Percentiles rank a stretch among this genome's conserved stretches.
These are phyloP conservation scores for Lophius piscatorius DNA, from an alignment of 2,113 vertebrate species.

Conservation along the genomic window DNA sequence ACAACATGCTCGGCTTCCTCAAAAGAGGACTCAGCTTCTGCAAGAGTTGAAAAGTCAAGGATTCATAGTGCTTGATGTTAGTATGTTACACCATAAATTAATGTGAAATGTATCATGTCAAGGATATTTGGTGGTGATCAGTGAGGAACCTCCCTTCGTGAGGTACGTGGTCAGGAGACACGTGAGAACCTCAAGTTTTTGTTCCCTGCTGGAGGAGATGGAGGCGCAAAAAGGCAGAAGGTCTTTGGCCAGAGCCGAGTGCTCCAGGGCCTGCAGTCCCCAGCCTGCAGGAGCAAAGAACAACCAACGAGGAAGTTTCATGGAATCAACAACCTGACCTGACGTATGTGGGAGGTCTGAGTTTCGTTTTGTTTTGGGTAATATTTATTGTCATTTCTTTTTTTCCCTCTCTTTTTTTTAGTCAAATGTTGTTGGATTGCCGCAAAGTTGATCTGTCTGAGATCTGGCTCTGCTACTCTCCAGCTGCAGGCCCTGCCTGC, in stretches of 20 bases:
- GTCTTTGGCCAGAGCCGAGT: slow-evolving; percentile 43
- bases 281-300: slow-evolving; percentile 53
- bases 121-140: slow-evolving; percentile 75
- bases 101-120: neutral
- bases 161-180: slow-evolving; percentile 76
- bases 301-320: neutral
- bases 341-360: neutral
- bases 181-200: slow-evolving; percentile 59
- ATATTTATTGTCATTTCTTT: too few species aligned
- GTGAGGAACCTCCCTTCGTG: slow-evolving; percentile 68
- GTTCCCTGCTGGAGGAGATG: slow-evolving; percentile 32
- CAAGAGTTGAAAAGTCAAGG: slow-evolving; percentile 65
- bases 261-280: slow-evolving; percentile 63
- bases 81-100: neutral
- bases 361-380: too few species aligned
- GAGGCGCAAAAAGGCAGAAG: slow-evolving; percentile 39
- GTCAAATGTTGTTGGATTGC: too few species aligned
- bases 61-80: neutral
- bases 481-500: too few species aligned
- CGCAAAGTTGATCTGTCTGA: too few species aligned
- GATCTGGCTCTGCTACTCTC: too few species aligned
- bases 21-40: slow-evolving; percentile 59
- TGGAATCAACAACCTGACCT: neutral
- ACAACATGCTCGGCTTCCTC: slow-evolving; percentile 53
- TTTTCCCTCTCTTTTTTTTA: too few species aligned